These are phyloP conservation scores for Phoxinus phoxinus DNA, from an alignment of 2,113 vertebrate species.

Conservation along the genomic window DNA sequence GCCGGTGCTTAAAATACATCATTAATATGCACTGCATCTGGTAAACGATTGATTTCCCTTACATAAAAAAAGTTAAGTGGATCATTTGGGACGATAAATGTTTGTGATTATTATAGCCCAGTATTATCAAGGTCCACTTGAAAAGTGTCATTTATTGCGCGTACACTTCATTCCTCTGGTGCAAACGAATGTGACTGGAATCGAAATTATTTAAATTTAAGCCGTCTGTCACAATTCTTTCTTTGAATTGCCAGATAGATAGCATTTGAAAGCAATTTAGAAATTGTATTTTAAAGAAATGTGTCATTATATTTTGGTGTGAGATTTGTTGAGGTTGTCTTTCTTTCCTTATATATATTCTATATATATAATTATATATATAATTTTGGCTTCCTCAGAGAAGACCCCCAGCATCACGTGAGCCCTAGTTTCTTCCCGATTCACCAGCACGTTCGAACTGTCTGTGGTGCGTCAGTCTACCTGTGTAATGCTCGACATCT, in stretches of 20 bases:
- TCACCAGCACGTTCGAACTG: background rate
- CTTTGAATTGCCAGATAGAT: too few relatives aligned
- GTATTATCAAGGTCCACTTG: background rate
- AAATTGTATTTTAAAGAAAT: too few relatives aligned
- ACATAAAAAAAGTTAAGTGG: background rate
- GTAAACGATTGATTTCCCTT: background rate
- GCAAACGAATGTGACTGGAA: background rate
- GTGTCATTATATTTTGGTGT: too few relatives aligned
- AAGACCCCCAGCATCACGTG: too few relatives aligned
- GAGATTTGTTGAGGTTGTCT: background rate
- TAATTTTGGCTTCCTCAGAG: too few relatives aligned
- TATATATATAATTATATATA: too few relatives aligned
- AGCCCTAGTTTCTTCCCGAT: background rate
- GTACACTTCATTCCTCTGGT: background rate
- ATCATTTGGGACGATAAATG: background rate
- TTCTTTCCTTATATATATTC: too few relatives aligned
- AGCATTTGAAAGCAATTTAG: too few relatives aligned
- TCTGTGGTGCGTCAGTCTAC: conserved; percentile 57
- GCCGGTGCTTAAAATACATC: background rate
- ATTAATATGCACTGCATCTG: background rate
- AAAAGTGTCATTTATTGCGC: background rate
- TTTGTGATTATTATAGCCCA: background rate
- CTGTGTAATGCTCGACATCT: conserved; percentile 76
- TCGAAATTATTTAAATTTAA: background rate
- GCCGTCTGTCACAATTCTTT: background rate